A percentile compares a stretch with the other conserved stretches of the same genome.
phyloP scores from a whole-genome alignment of 2,888 invertebrate genomes.

The Pristionchus maxplancki region DNA sequence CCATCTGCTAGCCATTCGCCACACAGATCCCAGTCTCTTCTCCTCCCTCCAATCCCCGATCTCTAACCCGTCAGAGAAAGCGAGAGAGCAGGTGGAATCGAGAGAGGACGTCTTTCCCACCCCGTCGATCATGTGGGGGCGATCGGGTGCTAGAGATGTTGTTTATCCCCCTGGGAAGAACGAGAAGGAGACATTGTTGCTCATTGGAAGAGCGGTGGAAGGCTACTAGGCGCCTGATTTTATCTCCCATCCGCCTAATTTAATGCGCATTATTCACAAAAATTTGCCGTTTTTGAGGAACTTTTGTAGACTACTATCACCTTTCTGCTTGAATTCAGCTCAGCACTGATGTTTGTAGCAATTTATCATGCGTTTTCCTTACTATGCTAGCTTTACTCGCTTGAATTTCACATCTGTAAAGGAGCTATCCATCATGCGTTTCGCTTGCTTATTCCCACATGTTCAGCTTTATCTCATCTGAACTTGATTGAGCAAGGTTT shows the following conservation, averaged over 20 bases:
- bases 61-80: background rate
- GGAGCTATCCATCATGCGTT: background rate
- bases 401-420: background rate
- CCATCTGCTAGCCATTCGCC: background rate
- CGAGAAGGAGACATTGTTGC: slow-evolving; percentile 19
- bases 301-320: background rate
- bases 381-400: no score
- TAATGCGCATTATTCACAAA: no score
- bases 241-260: no score
- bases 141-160: background rate
- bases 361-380: no score
- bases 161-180: slow-evolving; percentile 31
- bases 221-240: slow-evolving; percentile 2
- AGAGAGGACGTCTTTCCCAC: no score
- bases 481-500: background rate
- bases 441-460: background rate
- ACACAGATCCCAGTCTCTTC: no score
- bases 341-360: no score
- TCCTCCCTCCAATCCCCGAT: background rate
- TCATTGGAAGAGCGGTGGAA: slow-evolving; percentile 55
- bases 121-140: slow-evolving; percentile 38
- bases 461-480: slow-evolving; percentile 34
- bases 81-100: no score
- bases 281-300: no score
- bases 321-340: no score